phyloP scores from a whole-genome alignment of 2,888 invertebrate genomes.

The Polylopha cassiicola region DNA sequence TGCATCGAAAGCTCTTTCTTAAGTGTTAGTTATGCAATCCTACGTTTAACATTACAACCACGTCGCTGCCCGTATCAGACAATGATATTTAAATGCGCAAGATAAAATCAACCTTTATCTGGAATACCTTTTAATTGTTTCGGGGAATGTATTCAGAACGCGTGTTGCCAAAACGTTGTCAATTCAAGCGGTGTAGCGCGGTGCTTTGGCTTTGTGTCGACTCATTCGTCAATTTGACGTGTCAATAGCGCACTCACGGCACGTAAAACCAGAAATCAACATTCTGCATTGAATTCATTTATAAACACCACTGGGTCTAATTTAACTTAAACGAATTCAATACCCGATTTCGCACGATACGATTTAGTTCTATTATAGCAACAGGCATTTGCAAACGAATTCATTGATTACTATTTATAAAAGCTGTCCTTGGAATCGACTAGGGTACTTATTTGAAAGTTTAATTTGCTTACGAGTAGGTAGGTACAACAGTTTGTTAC shows the following conservation, averaged over 20 bases:
- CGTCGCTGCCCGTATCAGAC: background rate
- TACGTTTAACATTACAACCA: background rate
- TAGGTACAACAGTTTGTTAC: no score
- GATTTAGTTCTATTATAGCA: no score
- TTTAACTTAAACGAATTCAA: no score
- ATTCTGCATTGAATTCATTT: conserved; percentile 6
- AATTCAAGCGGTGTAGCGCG: conserved; percentile 36
- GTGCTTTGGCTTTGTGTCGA: conserved; percentile 31
- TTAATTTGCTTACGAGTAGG: no score
- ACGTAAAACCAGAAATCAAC: conserved; percentile 6
- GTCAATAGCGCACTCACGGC: conserved; percentile 30
- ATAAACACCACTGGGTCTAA: no score
- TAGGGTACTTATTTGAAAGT: no score
- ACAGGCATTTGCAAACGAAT: no score
- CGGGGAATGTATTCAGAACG: conserved; percentile 33
- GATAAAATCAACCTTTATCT: conserved; percentile 27
- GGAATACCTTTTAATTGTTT: conserved; percentile 19
- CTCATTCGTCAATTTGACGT: conserved; percentile 42
- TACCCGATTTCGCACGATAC: no score
- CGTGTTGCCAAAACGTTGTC: conserved; percentile 36
- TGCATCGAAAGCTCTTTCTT: background rate
- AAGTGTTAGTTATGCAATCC: conserved; percentile 4
- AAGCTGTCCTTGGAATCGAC: no score
- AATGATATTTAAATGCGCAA: conserved; percentile 16
- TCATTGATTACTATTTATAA: no score